Base-by-base conservation (phyloP, 37 sponge, comb jelly and placozoan genomes). In the Mnemiopsis leidyi region DNA sequence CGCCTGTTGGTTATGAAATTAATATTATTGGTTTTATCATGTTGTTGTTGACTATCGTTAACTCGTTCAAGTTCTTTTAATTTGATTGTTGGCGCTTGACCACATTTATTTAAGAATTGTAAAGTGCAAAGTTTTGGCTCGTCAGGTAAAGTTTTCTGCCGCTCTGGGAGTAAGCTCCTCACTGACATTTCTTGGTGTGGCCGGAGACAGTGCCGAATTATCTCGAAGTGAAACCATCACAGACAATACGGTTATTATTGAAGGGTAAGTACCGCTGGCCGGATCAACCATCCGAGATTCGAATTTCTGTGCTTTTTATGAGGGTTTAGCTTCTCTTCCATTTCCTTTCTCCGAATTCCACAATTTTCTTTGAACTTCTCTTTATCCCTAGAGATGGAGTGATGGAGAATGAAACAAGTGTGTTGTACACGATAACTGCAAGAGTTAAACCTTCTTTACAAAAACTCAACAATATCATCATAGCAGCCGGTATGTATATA, bases 391-490 rank as follows among this genome's bases (percentile, higher is more conserved):
- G 79, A 9, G 79, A 77, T 21, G 79, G 79, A 32, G 32, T 26
- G 16, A 0, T 77, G 18, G 79, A 34, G 18, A 36, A 77, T 5
- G 79, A 77, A 32, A 77, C 32, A 31, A 16, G 26, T 20, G 20
- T 77, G 1, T 31, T 32, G 36, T 77, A 31, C 32, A 32, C 21
- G 2, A 34, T 77, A 1, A 77, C 32, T 77, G 79, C 32, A 31
- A 33, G 79, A 7, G 79, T 77, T 16, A 77, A 77, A 32, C 79
- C 79, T 31, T 77, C 79, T 16, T 13, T 77, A 32, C 79, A 34
- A 32, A 31, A 1, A 7, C 79, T 16, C 9, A 32, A 77, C 3
- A 77, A 32, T 0, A 32, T 77, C 79, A 33, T 32, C 7, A 77
- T 77, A 3, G 3, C 36, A 5, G 79, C 36, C 18, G 79, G 79